These are phyloP conservation scores for Bungarus multicinctus DNA, from an alignment of 2,113 vertebrate genomes.

Conservation along the genomic window DNA sequence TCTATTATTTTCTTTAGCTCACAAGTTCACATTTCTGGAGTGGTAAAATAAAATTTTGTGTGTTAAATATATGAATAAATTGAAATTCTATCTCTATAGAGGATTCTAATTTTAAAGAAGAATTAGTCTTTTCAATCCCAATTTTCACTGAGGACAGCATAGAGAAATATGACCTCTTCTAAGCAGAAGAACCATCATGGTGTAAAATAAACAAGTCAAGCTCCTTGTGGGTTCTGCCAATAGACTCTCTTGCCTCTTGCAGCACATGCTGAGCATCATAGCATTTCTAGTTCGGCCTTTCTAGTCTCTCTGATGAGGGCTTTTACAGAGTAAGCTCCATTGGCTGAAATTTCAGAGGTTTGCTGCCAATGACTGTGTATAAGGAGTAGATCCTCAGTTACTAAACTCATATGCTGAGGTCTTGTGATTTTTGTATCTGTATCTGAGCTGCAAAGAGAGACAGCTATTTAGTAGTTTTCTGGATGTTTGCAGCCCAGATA, in stretches of 20 bases:
- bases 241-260: not conserved
- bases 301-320: not conserved
- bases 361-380: not conserved
- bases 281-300: not conserved
- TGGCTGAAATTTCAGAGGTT: not conserved
- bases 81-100: not conserved
- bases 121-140: not conserved
- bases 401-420: not conserved
- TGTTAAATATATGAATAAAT: not conserved
- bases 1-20: not conserved
- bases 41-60: not conserved
- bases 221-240: not conserved
- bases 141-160: not conserved
- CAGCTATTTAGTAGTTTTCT: not conserved
- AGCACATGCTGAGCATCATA: not conserved
- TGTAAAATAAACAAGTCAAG: not conserved
- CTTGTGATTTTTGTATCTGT: not conserved
- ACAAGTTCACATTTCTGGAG: not conserved
- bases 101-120: not conserved
- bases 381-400: not conserved
- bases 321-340: not conserved
- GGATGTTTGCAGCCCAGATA: not conserved
- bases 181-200: not conserved
- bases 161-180: not conserved
- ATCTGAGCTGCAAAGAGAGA: not conserved